phyloP scores from a whole-genome alignment of 2,113 vertebrate species.

The Chionomys nivalis region DNA sequence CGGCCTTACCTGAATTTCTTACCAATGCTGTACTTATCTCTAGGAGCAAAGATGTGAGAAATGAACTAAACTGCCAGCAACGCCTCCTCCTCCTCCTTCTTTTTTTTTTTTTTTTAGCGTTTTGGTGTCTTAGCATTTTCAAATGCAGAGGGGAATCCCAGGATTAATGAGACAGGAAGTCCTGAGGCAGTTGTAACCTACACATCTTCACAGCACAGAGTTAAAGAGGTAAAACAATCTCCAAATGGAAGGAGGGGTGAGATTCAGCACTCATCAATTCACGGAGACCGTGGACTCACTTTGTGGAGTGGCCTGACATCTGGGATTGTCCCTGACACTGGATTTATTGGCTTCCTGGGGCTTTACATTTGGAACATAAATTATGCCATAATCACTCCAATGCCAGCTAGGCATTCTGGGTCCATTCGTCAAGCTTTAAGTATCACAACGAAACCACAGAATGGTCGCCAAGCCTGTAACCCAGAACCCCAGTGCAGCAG shows the following conservation, averaged over 20 bases:
- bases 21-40: slow-evolving; percentile 57
- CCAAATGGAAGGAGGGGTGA: not conserved
- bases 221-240: slow-evolving; percentile 57
- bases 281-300: not conserved
- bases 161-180: slow-evolving; percentile 59
- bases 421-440: slow-evolving; percentile 51
- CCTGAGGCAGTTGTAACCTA: not conserved
- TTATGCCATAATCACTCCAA: slow-evolving; percentile 42
- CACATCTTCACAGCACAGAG: slow-evolving; percentile 30
- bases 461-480: not conserved
- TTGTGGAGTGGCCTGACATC: not conserved
- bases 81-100: not conserved
- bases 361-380: slow-evolving; percentile 45
- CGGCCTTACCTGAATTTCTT: slow-evolving; percentile 42
- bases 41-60: slow-evolving; percentile 18
- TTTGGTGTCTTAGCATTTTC: slow-evolving; percentile 63
- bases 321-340: slow-evolving; percentile 38
- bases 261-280: slow-evolving; percentile 53
- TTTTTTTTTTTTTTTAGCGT: slow-evolving; percentile 47
- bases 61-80: slow-evolving; percentile 67
- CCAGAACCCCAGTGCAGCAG: not conserved
- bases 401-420: not conserved
- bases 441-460: not conserved
- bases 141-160: slow-evolving; percentile 59
- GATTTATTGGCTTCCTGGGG: slow-evolving; percentile 62